Evolutionary conservation across 2,797 vertebrate species (phyloP), one percentile per base, ranked within the genome.

Genomic region (Lacerta viridis): DNA sequence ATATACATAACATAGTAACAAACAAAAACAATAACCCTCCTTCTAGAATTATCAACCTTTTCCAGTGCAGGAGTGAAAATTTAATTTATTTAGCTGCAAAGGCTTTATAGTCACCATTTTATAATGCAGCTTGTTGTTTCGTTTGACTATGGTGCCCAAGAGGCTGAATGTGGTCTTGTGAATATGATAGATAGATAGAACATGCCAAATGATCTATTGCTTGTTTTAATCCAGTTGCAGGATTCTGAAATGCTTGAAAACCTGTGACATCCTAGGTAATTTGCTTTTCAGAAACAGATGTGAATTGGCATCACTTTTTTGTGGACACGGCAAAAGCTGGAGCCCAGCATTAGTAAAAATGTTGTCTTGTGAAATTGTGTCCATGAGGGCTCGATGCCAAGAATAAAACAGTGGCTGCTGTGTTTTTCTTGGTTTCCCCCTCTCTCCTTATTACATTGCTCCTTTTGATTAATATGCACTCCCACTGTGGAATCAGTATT

Each of bases 381-480:
- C 36, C 66, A 25, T n/a, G 29, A 33, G 39, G 29, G 29, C 27
- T 17, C 61, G 33, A 29, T 72, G 66, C 61, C 43, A 59, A 59
- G 7, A 79, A 41, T 43, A 61, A 64, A 75, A 79, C 11, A 84
- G 7, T 71, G 50, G 13, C 13, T 61, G 13, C 64, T 41, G 2
- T 88, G 43, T 25, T 88, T 46, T 23, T 64, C 61, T 64, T 64
- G 17, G 7, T 64, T 64, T 4, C 20, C 13, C 13, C 15, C 50
- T 50, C 50, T 17, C 7, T 33, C 41, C 18, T 17, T 88, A 6
- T 88, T 55, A 83, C 17, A 50, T 27, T 71, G 64, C 6, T 88
- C 43, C 46, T 41, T 61, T 66, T 77, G 83, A 83, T 74, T n/a
- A 66, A 88, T 68, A 76, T 4, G 41, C n/a, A 20, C 23, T 78